Percentiles rank a stretch among this genome's conserved stretches.
These are phyloP conservation scores for Acrocephalus arundinaceus DNA, from an alignment of 2,113 vertebrate species.

Conservation along the genomic window DNA sequence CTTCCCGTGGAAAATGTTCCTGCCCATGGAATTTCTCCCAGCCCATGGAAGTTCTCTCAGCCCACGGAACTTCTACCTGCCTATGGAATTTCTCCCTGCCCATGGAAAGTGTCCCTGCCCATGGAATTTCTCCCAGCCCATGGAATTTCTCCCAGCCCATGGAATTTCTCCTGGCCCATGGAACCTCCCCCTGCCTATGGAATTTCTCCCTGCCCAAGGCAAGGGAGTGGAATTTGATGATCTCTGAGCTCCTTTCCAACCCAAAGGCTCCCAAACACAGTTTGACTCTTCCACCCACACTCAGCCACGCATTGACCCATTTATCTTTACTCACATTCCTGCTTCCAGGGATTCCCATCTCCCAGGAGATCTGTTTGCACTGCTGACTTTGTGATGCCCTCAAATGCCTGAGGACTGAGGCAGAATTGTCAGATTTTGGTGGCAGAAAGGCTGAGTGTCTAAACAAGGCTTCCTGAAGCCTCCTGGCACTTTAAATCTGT, in stretches of 20 bases:
- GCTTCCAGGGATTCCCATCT: neutral
- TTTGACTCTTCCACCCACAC: neutral
- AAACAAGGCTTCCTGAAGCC: neutral
- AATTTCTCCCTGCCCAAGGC: too few relatives aligned
- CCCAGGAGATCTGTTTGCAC: neutral
- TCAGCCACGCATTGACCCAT: neutral
- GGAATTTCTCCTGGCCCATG: neutral
- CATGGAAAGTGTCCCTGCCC: too few relatives aligned
- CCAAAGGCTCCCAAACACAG: rapidly evolving
- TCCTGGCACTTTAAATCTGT: neutral
- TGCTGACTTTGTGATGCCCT: neutral
- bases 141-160: too few relatives aligned
- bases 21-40: too few relatives aligned
- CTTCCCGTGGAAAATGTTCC: too few relatives aligned
- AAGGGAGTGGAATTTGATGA: neutral
- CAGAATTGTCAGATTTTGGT: neutral
- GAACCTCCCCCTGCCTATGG: too few relatives aligned
- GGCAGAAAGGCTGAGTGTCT: neutral
- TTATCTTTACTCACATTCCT: neutral
- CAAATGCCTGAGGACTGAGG: neutral
- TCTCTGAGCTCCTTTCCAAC: neutral
- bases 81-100: too few relatives aligned
- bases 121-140: too few relatives aligned
- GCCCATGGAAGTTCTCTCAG: too few relatives aligned
- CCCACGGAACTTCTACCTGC: too few relatives aligned